A percentile compares a stretch with the other conserved stretches of the same genome.
Conservation (phyloP, 2,113 vertebrate species). For the Octodon degus region DNA sequence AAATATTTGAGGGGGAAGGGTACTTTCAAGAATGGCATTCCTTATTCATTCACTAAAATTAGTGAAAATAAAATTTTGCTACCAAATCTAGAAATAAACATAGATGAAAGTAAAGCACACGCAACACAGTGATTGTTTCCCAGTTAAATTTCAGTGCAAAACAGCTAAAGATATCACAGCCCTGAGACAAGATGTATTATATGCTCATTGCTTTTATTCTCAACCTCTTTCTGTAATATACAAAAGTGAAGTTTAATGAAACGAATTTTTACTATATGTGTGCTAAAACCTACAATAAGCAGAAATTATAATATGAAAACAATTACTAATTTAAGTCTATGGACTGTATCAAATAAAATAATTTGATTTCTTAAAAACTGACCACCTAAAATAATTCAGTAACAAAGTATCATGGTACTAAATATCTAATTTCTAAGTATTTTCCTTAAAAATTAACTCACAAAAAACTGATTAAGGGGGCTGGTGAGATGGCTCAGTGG, state of each 20-base stretch:
- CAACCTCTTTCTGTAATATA: constrained; percentile 16
- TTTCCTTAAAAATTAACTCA: constrained; percentile 75
- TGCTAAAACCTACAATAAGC: constrained; percentile 41
- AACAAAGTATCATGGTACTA: constrained; percentile 79
- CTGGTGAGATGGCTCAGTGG: no score
- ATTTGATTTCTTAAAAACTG: constrained; percentile 74
- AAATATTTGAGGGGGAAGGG: constrained; percentile 63
- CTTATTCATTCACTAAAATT: constrained; percentile 84
- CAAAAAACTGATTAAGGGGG: no score
- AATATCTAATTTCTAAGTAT: neutral
- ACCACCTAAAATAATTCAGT: constrained; percentile 65
- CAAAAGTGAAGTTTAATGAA: neutral
- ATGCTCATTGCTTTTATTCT: constrained; percentile 53
- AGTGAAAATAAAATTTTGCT: constrained; percentile 84
- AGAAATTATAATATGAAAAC: constrained; percentile 72
- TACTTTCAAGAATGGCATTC: constrained; percentile 77
- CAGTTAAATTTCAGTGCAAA: constrained; percentile 76
- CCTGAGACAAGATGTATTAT: neutral
- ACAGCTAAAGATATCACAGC: constrained; percentile 38
- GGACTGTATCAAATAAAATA: constrained; percentile 63
- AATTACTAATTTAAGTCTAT: constrained; percentile 76
- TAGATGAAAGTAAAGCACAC: constrained; percentile 79
- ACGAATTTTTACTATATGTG: neutral
- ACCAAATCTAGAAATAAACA: constrained; percentile 80
- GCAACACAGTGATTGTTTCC: constrained; percentile 78